A percentile compares a stretch with the other conserved stretches of the same genome.
Conservation (phyloP, 2,113 vertebrate genomes). For the Pseudorectes ferrugineus region DNA sequence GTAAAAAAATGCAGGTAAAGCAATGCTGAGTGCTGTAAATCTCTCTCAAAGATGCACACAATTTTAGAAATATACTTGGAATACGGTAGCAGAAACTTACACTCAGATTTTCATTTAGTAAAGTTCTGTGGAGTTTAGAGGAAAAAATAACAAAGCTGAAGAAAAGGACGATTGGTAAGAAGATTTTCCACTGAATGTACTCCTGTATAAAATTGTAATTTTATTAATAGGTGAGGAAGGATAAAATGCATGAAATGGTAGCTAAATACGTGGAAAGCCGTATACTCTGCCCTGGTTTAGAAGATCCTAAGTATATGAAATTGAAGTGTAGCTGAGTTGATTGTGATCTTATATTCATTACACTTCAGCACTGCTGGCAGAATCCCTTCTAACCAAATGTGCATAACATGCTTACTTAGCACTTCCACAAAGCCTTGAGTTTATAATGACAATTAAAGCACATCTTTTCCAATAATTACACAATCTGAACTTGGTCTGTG, state of each 20-base stretch:
- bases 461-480: constrained; percentile 44
- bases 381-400: neutral
- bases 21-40: neutral
- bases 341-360: constrained; percentile 50
- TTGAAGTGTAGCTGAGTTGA: constrained; percentile 42
- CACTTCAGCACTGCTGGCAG: constrained; percentile 29
- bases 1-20: neutral
- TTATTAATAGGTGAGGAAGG: constrained; percentile 59
- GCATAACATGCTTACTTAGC: constrained; percentile 20
- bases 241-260: constrained; percentile 40
- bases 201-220: constrained; percentile 46
- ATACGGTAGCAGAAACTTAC: neutral
- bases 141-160: constrained; percentile 14
- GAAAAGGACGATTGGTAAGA: neutral
- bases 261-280: constrained; percentile 1
- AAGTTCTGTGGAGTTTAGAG: neutral
- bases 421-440: constrained; percentile 28
- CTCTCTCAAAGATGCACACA: neutral
- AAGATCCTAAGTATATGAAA: constrained; percentile 21
- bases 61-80: neutral
- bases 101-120: neutral
- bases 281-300: constrained; percentile 34
- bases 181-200: constrained; percentile 13
- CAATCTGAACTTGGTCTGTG: constrained; percentile 39
- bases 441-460: constrained; percentile 33